Evolutionary conservation across 2,888 invertebrate genomes (phyloP).

Genomic region (Venusia cambrica): DNA sequence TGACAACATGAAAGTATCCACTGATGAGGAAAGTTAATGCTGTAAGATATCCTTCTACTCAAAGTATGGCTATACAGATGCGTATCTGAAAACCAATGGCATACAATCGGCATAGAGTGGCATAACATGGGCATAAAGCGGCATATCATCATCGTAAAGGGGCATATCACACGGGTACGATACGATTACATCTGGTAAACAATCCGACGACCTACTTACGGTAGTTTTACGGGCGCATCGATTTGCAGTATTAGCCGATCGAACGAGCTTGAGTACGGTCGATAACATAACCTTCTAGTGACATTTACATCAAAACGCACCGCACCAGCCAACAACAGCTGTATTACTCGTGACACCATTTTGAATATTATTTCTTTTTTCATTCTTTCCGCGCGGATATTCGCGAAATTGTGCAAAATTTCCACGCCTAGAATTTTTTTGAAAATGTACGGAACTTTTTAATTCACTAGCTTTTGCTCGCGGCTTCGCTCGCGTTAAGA

Average conservation of each 20-base stretch:
- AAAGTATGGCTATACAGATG: conserved; percentile 8
- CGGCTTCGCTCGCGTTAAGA: too few relatives aligned
- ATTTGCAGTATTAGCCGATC: conserved; percentile 6
- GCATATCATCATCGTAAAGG: background rate
- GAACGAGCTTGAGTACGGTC: background rate
- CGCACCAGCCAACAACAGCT: too few relatives aligned
- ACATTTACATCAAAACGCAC: too few relatives aligned
- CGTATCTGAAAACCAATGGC: conserved; percentile 5
- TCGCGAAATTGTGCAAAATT: too few relatives aligned
- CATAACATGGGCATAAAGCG: conserved; percentile 2
- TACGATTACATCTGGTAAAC: conserved; percentile 10
- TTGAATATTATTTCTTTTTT: too few relatives aligned
- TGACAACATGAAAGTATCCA: conserved; percentile 4
- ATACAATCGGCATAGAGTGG: conserved; percentile 4
- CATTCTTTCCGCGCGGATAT: too few relatives aligned
- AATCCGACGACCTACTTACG: conserved; percentile 11
- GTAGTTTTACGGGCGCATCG: conserved; percentile 12
- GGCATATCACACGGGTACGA: conserved; percentile 2
- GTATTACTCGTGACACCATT: too few relatives aligned
- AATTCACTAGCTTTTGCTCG: too few relatives aligned
- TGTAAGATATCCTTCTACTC: conserved; percentile 7
- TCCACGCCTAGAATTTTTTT: too few relatives aligned
- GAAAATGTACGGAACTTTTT: too few relatives aligned
- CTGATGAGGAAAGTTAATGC: conserved; percentile 10
- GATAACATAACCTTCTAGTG: conserved; percentile 1